phyloP scores from a whole-genome alignment of 2,113 vertebrate genomes.

The Amphilophus citrinellus region DNA sequence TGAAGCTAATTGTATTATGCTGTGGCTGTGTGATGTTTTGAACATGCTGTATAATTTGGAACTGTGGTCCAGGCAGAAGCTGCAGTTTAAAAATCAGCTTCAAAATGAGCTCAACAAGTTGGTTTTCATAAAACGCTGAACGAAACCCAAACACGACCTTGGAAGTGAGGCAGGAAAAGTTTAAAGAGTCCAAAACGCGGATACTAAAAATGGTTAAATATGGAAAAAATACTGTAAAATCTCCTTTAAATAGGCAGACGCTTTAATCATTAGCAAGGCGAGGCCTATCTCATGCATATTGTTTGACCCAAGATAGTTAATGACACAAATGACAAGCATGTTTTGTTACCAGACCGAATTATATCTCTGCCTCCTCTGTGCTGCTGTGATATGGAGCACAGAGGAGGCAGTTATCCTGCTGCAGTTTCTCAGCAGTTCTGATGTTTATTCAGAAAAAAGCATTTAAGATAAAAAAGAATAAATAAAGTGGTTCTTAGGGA shows the following conservation, averaged over 20 bases:
- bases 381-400: background rate
- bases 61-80: too few relatives aligned
- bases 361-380: background rate
- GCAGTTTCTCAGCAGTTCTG: background rate
- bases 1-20: background rate
- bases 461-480: constrained; percentile 13
- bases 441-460: constrained; percentile 30
- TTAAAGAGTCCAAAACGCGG: background rate
- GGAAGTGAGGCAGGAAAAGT: background rate
- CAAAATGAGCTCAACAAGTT: background rate
- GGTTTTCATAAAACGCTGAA: background rate
- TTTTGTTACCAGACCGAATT: background rate
- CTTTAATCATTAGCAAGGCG: background rate
- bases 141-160: background rate
- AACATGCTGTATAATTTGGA: background rate
- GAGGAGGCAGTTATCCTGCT: background rate
- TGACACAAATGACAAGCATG: background rate
- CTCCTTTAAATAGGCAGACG: background rate
- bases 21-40: background rate
- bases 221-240: background rate
- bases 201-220: background rate
- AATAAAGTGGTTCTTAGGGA: background rate
- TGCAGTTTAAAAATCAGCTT: background rate
- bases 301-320: background rate
- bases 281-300: background rate